Base-by-base conservation (phyloP, 2,797 vertebrate species). In the Lophotriccus pileatus region DNA sequence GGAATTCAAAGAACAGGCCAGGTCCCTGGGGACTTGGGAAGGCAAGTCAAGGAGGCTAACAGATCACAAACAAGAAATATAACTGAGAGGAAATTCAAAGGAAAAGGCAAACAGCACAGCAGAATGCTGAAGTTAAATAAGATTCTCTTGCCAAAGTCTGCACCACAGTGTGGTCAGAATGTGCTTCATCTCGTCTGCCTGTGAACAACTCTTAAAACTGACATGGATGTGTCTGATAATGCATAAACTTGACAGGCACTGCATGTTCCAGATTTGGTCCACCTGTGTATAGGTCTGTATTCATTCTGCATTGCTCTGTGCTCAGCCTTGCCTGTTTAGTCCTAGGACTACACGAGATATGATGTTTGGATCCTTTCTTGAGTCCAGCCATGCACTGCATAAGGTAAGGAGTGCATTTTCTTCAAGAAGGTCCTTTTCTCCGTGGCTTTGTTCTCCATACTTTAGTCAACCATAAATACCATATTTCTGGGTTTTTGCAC, bases 101-200 rank as follows among this genome's bases (percentile, higher is more conserved):
- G 87, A 41, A 25, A 72, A 58, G 70, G 21, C 43, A 85, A 87
- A 73, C 46, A 59, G 68, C 53, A 67, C 32, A 73, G 53, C 34
- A 87, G 43, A 87, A 79, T 19, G 37, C 1, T 9, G 1, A 64
- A 39, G 10, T 47, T 67, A 73, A 83, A 5, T 37, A 50, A 50
- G 14, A 63, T n/a, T 79, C 30, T 73, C 39, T 52, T 55, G 34
- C 30, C 34, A 34, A 12, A 2, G 7, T 37, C 34, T 68, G 37
- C 39, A 76, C 7, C 16, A 28, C 34, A 44, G 32, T 12, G 32
- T 8, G 20, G 12, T 43, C 39, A 66, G 69, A 75, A 37, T 0
- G 8, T 0, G 0, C 32, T 64, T 67, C 19, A 37, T 25, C 22
- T 63, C 47, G 0, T 22, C 28, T 62, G 50, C 44, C 41, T 36